Evolutionary conservation across 2,888 invertebrate genomes (phyloP), one percentile per base, ranked within the genome.

Genomic region (Drepanosiphum platanoidis): DNA sequence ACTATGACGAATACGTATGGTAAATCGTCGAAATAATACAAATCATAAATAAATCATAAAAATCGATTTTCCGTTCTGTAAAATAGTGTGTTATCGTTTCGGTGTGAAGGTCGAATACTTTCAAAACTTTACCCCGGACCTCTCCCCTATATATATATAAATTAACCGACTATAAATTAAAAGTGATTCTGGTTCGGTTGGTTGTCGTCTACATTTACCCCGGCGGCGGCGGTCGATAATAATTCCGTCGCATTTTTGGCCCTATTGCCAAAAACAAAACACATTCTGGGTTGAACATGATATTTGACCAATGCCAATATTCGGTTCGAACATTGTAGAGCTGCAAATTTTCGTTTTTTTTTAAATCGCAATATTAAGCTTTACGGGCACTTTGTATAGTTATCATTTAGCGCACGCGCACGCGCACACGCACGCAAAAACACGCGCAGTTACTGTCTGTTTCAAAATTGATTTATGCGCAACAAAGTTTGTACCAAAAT

Each of bases 401-500:
- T 66, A 3, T 66, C 18, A 32, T 15, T 13, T 66, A 32, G 30
- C 11, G 30, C 22, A 64, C 30, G 13, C 39, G 11, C 36, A 9
- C 15, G 22, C n/a, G n/a, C 11, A 70, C 11, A 70, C n/a, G 22
- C 27, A 61, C 27, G 27, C 27, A 27, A 1, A 9, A 9, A 58
- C 58, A 58, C 22, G 27, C 34, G 52, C 15, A 18, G n/a, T 36
- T 27, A 30, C 64, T 18, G 27, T 66, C n/a, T 22, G 30, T 66
- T 46, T 66, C 34, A 5, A 66, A 68, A 46, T 68, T 68, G 32
- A 79, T 68, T 68, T 79, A 79, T 46, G n/a, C 32, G 1, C 42
- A 3, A 66, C 39, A 77, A 64, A 78, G 78, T 78, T 78, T 78
- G 78, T 64, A 34, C 66, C 46, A 46, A 66, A 68, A 34, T 46